Percentiles rank a stretch among this genome's conserved stretches.
Evolutionary conservation across 2,888 invertebrate genomes (phyloP).

Genomic region (Antitype chi): DNA sequence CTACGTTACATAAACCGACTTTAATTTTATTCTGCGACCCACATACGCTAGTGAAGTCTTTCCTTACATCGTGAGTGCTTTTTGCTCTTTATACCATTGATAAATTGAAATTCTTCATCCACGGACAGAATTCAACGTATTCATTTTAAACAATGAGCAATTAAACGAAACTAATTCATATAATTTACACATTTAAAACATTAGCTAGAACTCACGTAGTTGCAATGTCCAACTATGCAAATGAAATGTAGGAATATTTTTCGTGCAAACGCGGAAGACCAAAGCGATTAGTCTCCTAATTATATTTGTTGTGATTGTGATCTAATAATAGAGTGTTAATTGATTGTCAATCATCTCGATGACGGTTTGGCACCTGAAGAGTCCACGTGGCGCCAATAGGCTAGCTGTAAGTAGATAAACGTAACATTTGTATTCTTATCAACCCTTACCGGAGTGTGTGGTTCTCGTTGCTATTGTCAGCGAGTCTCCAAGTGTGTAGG

Average conservation of each 20-base stretch:
- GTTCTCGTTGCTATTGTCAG: not conserved
- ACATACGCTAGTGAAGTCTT: constrained; percentile 31
- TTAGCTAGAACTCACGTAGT: constrained; percentile 4
- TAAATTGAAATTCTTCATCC: not conserved
- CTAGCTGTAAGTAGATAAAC: not conserved
- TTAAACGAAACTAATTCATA: constrained; percentile 8
- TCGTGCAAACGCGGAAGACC: constrained; percentile 19
- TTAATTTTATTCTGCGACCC: constrained; percentile 53
- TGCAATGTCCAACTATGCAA: constrained; percentile 3
- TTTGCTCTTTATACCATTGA: constrained; percentile 19
- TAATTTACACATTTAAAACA: not conserved
- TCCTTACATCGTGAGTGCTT: constrained; percentile 17
- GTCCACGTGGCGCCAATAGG: constrained; percentile 41
- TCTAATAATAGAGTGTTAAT: constrained; percentile 44
- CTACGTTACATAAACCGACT: constrained; percentile 38
- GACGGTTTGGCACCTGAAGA: constrained; percentile 47
- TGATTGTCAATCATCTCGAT: constrained; percentile 46
- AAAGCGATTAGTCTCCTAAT: constrained; percentile 37
- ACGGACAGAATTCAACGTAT: not conserved
- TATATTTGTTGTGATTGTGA: constrained; percentile 24
- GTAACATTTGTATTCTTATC: not conserved
- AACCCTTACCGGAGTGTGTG: not conserved
- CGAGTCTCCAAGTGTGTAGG: not conserved
- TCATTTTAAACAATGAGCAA: constrained; percentile 2
- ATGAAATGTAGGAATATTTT: constrained; percentile 12